Conservation (phyloP, 1,140 invertebrate genomes). For the Heliothis virescens region DNA sequence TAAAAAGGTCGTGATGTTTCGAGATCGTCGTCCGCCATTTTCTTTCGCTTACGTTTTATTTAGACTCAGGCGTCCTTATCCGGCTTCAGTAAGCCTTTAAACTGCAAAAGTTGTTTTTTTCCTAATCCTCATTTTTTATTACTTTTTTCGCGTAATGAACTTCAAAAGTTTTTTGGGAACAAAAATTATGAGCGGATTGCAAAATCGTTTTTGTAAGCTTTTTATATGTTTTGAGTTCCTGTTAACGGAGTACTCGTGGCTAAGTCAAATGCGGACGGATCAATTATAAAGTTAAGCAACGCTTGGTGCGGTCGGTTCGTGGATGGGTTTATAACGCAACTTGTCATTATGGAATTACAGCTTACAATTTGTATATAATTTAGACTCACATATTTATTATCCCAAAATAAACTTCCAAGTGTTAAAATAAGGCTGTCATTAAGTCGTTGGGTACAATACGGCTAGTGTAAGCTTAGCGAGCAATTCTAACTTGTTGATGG, state of each 20-base stretch:
- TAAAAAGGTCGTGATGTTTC: background rate
- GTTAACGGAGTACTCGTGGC: no score
- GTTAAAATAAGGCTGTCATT: background rate
- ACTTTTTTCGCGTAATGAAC: background rate
- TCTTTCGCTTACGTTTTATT: background rate
- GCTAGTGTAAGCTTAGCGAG: background rate
- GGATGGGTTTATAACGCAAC: no score
- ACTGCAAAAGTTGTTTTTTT: slow-evolving; percentile 1
- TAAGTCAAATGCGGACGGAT: no score
- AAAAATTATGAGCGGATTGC: background rate
- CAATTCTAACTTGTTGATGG: slow-evolving; percentile 11
- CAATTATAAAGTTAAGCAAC: no score
- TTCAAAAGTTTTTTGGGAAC: slow-evolving; percentile 16
- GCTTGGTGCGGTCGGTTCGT: no score
- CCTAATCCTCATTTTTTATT: slow-evolving; percentile 35
- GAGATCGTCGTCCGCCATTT: background rate
- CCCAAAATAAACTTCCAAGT: no score
- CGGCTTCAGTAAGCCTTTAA: slow-evolving; percentile 21
- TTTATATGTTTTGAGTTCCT: no score
- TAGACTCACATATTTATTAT: no score
- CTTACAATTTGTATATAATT: no score
- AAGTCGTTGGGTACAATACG: background rate
- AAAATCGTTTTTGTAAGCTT: background rate
- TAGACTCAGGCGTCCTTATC: background rate
- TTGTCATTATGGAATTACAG: no score